Evolutionary conservation across 2,888 invertebrate species (phyloP).

Genomic region (Sminthurides aquaticus): DNA sequence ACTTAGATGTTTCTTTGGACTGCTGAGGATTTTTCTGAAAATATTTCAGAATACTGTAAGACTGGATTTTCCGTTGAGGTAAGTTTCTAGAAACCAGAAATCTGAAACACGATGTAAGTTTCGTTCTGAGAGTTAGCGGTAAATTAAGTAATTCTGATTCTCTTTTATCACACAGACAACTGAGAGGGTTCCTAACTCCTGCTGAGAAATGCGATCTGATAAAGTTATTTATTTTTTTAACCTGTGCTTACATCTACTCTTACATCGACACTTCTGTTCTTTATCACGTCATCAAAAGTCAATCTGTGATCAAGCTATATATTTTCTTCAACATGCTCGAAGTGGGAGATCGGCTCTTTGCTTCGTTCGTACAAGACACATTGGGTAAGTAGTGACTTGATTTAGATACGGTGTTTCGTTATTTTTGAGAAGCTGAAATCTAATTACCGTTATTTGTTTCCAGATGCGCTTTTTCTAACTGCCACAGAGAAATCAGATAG

Average conservation of each 20-base stretch:
- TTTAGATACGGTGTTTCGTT: constrained; percentile 2
- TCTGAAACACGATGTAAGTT: too few relatives aligned
- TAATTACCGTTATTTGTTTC: background rate
- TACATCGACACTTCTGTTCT: constrained; percentile 95
- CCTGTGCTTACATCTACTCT: constrained; percentile 75
- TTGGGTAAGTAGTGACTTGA: constrained; percentile 49
- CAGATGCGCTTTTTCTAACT: constrained; percentile 94
- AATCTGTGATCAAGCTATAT: constrained; percentile 97
- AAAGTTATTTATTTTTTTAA: constrained; percentile 79
- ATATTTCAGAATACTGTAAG: constrained; percentile 45
- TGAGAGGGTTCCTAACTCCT: constrained; percentile 63
- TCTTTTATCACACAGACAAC: constrained; percentile 14
- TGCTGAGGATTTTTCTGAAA: constrained; percentile 63
- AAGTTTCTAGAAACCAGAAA: too few relatives aligned
- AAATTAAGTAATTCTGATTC: background rate
- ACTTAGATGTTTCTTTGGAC: constrained; percentile 76
- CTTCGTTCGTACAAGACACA: constrained; percentile 95
- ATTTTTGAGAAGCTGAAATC: background rate
- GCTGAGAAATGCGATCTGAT: constrained; percentile 93
- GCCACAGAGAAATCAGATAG: constrained; percentile 87
- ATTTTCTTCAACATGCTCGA: constrained; percentile 99
- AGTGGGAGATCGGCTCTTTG: constrained; percentile 84
- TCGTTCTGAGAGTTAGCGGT: background rate
- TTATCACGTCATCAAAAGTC: constrained; percentile 94
- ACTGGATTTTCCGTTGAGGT: constrained; percentile 16